Percentiles rank a stretch among this genome's conserved stretches.
Evolutionary conservation across 1,140 invertebrate species (phyloP).

Genomic region (Drosophila sproati): DNA sequence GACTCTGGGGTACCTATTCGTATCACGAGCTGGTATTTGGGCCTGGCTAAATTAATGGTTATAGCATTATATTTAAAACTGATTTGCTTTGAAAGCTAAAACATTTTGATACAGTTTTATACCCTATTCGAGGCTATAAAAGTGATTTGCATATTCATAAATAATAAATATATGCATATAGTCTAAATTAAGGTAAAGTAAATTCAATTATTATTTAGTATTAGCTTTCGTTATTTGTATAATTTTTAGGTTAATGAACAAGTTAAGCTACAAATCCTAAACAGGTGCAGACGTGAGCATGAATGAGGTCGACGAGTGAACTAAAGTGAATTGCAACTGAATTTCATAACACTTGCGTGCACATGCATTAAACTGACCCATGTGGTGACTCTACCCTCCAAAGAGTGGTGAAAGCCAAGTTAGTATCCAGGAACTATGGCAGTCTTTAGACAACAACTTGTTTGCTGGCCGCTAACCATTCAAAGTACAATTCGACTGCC

Average conservation of each 20-base stretch:
- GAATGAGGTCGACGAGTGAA: constrained; percentile 8
- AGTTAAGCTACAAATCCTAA: neutral
- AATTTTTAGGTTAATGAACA: neutral
- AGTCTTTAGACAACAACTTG: constrained; percentile 21
- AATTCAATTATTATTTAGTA: neutral
- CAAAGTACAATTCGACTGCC: constrained; percentile 27
- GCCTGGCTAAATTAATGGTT: neutral
- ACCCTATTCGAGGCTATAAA: constrained; percentile 7
- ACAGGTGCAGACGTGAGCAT: constrained; percentile 18
- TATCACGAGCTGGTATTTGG: neutral
- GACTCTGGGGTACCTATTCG: neutral
- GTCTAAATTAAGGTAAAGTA: neutral
- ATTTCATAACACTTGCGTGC: constrained; percentile 36
- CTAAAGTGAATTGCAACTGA: constrained; percentile 4
- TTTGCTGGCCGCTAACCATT: constrained; percentile 12
- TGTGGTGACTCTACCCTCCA: neutral
- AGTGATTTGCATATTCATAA: neutral
- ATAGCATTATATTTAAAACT: neutral
- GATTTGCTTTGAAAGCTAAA: neutral
- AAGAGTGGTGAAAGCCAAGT: constrained; percentile 36
- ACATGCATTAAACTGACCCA: constrained; percentile 25
- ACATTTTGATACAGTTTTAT: constrained; percentile 9
- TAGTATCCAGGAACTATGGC: neutral
- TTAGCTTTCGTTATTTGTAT: neutral
- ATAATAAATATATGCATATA: neutral